Conservation (phyloP, 2,888 invertebrate species). For the Hetaerina titia region DNA sequence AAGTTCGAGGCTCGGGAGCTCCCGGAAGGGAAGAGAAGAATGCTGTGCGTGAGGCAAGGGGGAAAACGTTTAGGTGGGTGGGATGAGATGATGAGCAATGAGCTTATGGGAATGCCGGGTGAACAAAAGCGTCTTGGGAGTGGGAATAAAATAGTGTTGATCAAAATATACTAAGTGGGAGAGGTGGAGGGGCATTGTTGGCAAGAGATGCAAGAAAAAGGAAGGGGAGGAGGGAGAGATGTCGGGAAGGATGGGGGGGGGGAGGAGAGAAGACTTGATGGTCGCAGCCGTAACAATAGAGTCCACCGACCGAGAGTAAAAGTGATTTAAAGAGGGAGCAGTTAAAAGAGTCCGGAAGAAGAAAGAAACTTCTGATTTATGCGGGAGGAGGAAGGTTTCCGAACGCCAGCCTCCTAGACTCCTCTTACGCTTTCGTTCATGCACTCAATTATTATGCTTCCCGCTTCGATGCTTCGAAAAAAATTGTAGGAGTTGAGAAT, state of each 20-base stretch:
- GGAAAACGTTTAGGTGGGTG: not conserved
- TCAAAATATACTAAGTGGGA: not conserved
- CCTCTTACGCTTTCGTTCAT: not conserved
- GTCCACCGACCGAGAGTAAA: not conserved
- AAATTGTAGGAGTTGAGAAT: too few species aligned
- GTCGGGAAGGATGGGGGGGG: not conserved
- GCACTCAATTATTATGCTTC: not conserved
- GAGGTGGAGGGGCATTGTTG: not conserved
- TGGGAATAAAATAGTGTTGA: not conserved
- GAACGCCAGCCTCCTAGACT: not conserved
- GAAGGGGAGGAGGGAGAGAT: not conserved
- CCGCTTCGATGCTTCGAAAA: not conserved
- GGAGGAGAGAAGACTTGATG: not conserved
- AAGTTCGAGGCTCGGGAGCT: too few species aligned
- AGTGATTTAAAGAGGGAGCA: not conserved
- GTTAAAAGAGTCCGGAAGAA: not conserved
- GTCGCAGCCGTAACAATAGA: not conserved
- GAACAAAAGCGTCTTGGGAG: not conserved
- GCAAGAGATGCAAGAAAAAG: not conserved
- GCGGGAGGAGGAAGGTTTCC: not conserved
- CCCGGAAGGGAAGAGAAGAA: not conserved
- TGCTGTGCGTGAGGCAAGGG: not conserved
- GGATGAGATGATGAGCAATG: not conserved
- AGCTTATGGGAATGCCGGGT: not conserved
- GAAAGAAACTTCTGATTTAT: not conserved